A percentile compares a stretch with the other conserved stretches of the same genome.
These are phyloP conservation scores for Lochmaea capreae DNA, from an alignment of 2,888 invertebrate species.

Conservation along the genomic window DNA sequence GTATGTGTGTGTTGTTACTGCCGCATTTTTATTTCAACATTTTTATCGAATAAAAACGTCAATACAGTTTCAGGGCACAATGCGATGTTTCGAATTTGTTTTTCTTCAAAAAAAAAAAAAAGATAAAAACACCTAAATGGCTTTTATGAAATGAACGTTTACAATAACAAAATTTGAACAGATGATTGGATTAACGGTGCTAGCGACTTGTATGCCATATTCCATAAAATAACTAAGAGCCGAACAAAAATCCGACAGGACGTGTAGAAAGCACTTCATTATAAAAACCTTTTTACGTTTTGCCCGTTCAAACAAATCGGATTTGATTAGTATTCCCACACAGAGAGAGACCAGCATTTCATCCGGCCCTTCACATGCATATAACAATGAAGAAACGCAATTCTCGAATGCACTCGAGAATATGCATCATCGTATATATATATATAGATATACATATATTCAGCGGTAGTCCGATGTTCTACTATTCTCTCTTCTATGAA, in stretches of 20 bases:
- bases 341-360: conserved; percentile 45
- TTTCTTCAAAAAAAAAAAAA: conserved; percentile 41
- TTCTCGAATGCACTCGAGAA: conserved; percentile 58
- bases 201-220: conserved; percentile 57
- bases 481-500: conserved; percentile 10
- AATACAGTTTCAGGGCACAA: conserved; percentile 39
- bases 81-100: conserved; percentile 44
- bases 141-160: conserved; percentile 58
- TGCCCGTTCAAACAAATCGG: conserved; percentile 62
- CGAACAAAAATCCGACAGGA: conserved; percentile 59
- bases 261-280: conserved; percentile 62
- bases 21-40: conserved; percentile 27
- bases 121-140: conserved; percentile 51
- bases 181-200: conserved; percentile 58
- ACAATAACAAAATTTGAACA: conserved; percentile 59
- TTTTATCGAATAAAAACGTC: conserved; percentile 38
- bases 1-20: background rate
- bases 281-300: conserved; percentile 62
- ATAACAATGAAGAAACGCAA: conserved; percentile 59
- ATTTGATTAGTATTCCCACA: conserved; percentile 61
- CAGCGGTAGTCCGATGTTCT: conserved; percentile 11
- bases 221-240: conserved; percentile 59
- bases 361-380: conserved; percentile 54
- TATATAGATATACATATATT: background rate
- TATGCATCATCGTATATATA: conserved; percentile 46